Conservation (phyloP, 2,888 invertebrate genomes). For the Callyntrura guangdongensis region DNA sequence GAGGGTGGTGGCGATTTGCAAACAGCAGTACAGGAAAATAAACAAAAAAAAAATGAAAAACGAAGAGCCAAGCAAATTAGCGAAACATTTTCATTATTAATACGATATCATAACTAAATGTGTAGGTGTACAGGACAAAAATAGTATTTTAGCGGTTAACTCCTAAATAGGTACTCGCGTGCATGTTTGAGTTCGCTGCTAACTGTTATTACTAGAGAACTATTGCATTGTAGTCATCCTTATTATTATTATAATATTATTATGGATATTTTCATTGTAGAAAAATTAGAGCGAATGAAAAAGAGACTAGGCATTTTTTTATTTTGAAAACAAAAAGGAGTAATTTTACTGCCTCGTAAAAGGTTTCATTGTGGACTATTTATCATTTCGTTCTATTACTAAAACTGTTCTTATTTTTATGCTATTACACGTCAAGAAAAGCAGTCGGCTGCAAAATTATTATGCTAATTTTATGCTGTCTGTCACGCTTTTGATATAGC, state of each 20-base stretch:
- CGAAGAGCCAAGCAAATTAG: neutral
- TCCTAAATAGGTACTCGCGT: neutral
- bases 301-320: neutral
- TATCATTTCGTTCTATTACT: neutral
- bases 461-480: conserved; percentile 56
- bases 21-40: neutral
- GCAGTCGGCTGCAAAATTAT: neutral
- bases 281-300: no score
- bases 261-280: no score
- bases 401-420: conserved; percentile 1
- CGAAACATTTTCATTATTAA: neutral
- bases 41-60: neutral
- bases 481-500: neutral
- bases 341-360: neutral
- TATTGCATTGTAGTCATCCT: neutral
- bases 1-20: neutral
- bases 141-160: neutral
- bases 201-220: neutral
- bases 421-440: neutral
- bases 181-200: neutral
- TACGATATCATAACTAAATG: no score
- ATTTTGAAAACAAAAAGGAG: conserved; percentile 7
- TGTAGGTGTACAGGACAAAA: neutral
- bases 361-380: neutral
- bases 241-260: neutral